Evolutionary conservation across 2,113 vertebrate species (phyloP).

Genomic region (Pungitius pungitius): DNA sequence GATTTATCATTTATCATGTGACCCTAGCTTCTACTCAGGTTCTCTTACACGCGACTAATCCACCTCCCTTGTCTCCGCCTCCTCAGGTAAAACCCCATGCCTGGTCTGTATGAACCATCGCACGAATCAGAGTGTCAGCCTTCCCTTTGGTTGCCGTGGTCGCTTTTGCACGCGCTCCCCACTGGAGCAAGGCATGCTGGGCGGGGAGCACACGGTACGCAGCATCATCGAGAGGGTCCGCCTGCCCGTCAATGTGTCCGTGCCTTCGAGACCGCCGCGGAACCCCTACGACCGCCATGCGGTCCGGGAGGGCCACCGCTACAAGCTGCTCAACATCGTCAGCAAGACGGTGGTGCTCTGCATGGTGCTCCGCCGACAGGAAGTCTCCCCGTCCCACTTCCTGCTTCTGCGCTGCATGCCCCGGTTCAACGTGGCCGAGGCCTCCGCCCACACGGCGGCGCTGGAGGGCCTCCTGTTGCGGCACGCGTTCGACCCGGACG

Average conservation of each 20-base stretch:
- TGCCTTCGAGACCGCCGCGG: conserved; percentile 89
- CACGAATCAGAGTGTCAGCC: conserved; percentile 96
- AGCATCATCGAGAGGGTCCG: conserved; percentile 97
- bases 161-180: conserved; percentile 97
- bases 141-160: conserved; percentile 96
- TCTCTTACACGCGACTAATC: conserved; percentile 30
- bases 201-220: conserved; percentile 95
- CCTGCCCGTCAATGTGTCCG: conserved; percentile 94
- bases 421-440: conserved; percentile 91
- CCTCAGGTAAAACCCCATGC: conserved; percentile 92
- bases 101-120: conserved; percentile 99
- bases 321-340: conserved; percentile 97
- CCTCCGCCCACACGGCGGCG: conserved; percentile 88
- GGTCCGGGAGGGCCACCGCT: conserved; percentile 95
- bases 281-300: conserved; percentile 95
- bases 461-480: conserved; percentile 88
- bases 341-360: conserved; percentile 97
- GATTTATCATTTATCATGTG: background rate
- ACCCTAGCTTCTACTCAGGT: background rate
- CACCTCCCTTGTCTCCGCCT: conserved; percentile 3
- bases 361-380: conserved; percentile 89
- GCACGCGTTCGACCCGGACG: conserved; percentile 91
- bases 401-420: conserved; percentile 94
- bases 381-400: conserved; percentile 92
- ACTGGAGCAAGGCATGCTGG: conserved; percentile 95